These are phyloP conservation scores for Arvicanthis niloticus DNA, from an alignment of 2,113 vertebrate genomes.

Conservation along the genomic window DNA sequence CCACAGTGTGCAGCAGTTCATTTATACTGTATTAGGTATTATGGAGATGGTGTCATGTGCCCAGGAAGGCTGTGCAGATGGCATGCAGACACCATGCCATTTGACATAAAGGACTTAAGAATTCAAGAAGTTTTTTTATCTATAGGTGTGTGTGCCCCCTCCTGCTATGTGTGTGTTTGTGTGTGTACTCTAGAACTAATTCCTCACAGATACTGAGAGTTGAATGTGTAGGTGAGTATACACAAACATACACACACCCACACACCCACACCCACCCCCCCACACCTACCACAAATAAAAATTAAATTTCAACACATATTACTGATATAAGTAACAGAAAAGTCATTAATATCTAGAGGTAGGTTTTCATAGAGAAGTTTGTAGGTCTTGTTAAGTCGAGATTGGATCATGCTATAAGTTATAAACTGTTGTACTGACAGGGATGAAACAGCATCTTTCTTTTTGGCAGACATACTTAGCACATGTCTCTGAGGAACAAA, in stretches of 20 bases:
- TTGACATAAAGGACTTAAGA: background rate
- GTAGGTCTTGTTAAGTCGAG: background rate
- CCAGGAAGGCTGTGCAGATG: background rate
- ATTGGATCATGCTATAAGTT: background rate
- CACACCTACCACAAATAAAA: background rate
- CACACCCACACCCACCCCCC: too few species aligned
- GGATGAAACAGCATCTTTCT: slow-evolving; percentile 27
- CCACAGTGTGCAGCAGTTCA: background rate
- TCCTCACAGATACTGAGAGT: background rate
- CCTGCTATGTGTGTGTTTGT: background rate
- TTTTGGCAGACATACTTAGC: slow-evolving; percentile 66
- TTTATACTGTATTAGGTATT: background rate
- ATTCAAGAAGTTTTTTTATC: background rate
- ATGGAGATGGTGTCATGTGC: background rate
- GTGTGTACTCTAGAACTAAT: background rate
- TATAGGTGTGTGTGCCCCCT: background rate
- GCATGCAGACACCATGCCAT: background rate
- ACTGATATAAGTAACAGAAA: background rate
- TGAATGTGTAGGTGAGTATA: background rate
- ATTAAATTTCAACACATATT: background rate
- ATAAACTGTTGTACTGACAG: background rate
- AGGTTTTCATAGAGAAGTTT: slow-evolving; percentile 38
- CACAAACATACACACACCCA: background rate
- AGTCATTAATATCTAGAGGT: background rate
- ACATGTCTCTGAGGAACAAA: slow-evolving; percentile 85